phyloP scores from a whole-genome alignment of 2,113 vertebrate species.

The Semicossyphus pulcher region DNA sequence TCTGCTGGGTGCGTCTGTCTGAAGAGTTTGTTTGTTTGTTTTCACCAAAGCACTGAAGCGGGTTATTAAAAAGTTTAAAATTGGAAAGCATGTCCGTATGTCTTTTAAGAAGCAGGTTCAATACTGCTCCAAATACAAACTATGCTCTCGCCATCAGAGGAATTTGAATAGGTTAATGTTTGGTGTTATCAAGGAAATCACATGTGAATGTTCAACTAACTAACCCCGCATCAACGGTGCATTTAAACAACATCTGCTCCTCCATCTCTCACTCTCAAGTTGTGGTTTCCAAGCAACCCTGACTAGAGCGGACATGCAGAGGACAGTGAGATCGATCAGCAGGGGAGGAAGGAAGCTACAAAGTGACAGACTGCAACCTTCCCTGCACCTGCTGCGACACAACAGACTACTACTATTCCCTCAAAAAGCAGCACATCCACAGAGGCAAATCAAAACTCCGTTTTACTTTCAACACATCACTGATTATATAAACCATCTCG shows the following conservation, averaged over 20 bases:
- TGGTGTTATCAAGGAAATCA: neutral
- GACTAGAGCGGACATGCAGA: constrained; percentile 45
- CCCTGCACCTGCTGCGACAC: constrained; percentile 30
- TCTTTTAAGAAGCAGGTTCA: neutral
- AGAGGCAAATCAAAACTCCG: neutral
- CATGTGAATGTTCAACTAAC: constrained; percentile 17
- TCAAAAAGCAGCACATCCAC: constrained; percentile 23
- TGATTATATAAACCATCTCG: neutral
- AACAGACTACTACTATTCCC: constrained; percentile 36
- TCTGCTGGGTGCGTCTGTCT: neutral
- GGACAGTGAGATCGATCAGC: constrained; percentile 64
- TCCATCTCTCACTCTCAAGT: constrained; percentile 47
- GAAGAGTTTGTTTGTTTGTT: neutral
- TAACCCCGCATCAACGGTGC: constrained; percentile 8
- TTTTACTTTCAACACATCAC: neutral
- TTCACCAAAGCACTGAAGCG: neutral
- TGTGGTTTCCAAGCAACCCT: constrained; percentile 77
- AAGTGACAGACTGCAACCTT: constrained; percentile 55
- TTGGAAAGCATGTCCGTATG: neutral
- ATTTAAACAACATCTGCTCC: constrained; percentile 44
- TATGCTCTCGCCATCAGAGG: neutral
- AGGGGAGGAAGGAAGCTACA: constrained; percentile 47
- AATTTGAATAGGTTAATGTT: neutral
- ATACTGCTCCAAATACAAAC: neutral
- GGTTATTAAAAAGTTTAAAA: neutral